Evolutionary conservation across 2,888 invertebrate genomes (phyloP).

Genomic region (Lasioglossum malachurum): DNA sequence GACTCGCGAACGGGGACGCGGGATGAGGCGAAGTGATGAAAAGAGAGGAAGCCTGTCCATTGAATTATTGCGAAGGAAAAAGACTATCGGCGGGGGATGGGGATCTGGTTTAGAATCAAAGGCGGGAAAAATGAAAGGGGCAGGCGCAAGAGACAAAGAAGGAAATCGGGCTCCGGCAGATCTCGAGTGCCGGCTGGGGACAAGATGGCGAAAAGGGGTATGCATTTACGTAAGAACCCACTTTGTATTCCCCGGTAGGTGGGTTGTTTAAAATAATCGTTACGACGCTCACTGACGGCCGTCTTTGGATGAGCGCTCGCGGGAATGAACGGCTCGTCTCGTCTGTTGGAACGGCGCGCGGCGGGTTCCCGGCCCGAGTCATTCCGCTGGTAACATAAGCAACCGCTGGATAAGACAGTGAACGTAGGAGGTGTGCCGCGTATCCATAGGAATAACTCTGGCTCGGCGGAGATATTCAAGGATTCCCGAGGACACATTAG

Average conservation of each 20-base stretch:
- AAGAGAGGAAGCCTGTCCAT: not conserved
- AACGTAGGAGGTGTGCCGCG: conserved; percentile 3
- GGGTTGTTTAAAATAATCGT: conserved; percentile 82
- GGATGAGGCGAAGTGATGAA: not conserved
- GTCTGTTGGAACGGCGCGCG: conserved; percentile 27
- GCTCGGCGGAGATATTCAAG: conserved; percentile 43
- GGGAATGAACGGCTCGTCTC: conserved; percentile 62
- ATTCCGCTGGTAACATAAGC: conserved; percentile 44
- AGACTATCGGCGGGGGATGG: not conserved
- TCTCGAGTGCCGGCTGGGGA: conserved; percentile 5
- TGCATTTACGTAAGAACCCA: conserved; percentile 82
- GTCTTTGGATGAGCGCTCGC: conserved; percentile 60
- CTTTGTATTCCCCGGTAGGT: conserved; percentile 80
- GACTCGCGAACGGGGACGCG: not conserved
- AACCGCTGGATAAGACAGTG: conserved; percentile 49
- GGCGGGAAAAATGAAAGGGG: not conserved
- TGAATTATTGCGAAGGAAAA: not conserved
- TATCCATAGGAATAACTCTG: conserved; percentile 36
- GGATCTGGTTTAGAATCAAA: not conserved
- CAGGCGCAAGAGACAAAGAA: not conserved
- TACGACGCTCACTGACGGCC: conserved; percentile 67
- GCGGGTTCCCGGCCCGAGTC: conserved; percentile 9
- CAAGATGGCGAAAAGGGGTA: conserved; percentile 31
- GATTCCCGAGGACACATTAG: conserved; percentile 56
- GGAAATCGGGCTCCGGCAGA: not conserved